phyloP scores from a whole-genome alignment of 2,113 vertebrate species.

The Phycodurus eques region DNA sequence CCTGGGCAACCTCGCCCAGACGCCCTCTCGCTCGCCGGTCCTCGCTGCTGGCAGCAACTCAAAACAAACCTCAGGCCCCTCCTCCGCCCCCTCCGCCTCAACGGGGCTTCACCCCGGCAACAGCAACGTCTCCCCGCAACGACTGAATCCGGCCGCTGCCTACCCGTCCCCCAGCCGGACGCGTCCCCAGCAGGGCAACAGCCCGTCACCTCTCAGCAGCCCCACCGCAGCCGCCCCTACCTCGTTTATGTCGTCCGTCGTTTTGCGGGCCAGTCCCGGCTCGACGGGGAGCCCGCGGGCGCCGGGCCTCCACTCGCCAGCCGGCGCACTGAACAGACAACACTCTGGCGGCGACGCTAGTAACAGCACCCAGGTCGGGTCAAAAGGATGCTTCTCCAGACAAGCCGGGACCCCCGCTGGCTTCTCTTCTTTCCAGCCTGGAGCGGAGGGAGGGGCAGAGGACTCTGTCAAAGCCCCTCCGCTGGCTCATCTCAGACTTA shows the following conservation, averaged over 20 bases:
- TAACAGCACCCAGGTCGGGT: constrained; percentile 57
- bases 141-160: constrained; percentile 61
- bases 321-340: constrained; percentile 74
- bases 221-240: constrained; percentile 82
- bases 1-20: constrained; percentile 78
- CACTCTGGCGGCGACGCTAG: constrained; percentile 72
- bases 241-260: constrained; percentile 88
- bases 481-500: constrained; percentile 78
- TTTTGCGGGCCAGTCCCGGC: constrained; percentile 83
- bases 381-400: constrained; percentile 76
- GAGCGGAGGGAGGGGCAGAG: constrained; percentile 45
- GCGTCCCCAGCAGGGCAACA: constrained; percentile 66
- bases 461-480: constrained; percentile 68
- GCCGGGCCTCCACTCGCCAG: constrained; percentile 81
- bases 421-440: constrained; percentile 61
- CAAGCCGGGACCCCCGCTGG: constrained; percentile 66
- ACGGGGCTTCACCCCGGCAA: constrained; percentile 77
- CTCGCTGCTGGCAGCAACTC: constrained; percentile 66
- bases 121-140: constrained; percentile 72
- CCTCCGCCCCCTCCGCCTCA: constrained; percentile 17
- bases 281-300: constrained; percentile 77
- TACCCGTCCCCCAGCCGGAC: constrained; percentile 70
- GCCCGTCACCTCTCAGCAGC: constrained; percentile 82
- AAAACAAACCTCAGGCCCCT: constrained; percentile 62
- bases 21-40: constrained; percentile 77